A percentile compares a stretch with the other conserved stretches of the same genome.
These are phyloP conservation scores for Caenorhabditis sp. DNA, from an alignment of 2,888 invertebrate species.

Conservation along the genomic window DNA sequence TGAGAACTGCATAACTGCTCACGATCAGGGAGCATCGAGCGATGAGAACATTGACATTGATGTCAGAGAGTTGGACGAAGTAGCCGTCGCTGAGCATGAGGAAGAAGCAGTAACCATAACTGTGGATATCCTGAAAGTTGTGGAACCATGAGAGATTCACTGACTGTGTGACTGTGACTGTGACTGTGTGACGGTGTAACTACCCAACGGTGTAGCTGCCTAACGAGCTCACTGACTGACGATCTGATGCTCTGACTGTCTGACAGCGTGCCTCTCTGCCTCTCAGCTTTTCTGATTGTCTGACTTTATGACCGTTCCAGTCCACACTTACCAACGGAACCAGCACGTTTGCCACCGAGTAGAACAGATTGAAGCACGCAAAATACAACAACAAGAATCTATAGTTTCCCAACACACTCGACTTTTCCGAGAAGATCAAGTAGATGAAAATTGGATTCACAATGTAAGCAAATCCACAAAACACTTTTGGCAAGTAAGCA, in stretches of 20 bases:
- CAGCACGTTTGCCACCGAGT: not conserved
- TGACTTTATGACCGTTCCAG: too few species aligned
- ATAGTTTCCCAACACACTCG: slow-evolving; percentile 13
- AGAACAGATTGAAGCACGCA: slow-evolving; percentile 29
- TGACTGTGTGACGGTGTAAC: too few species aligned
- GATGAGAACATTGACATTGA: not conserved
- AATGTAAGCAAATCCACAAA: not conserved
- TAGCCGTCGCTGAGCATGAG: slow-evolving; percentile 9
- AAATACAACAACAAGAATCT: slow-evolving; percentile 20
- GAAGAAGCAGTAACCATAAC: slow-evolving; percentile 9
- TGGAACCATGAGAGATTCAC: too few species aligned
- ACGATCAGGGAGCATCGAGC: not conserved
- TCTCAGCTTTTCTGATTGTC: too few species aligned
- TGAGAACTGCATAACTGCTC: not conserved
- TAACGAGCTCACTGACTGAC: too few species aligned
- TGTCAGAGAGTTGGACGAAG: slow-evolving; percentile 4
- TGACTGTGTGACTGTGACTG: too few species aligned
- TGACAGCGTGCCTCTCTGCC: too few species aligned
- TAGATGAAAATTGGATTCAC: slow-evolving; percentile 3
- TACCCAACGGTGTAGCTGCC: too few species aligned
- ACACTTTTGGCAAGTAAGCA: not conserved
- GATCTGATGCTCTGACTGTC: too few species aligned
- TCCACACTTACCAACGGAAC: slow-evolving; percentile 6
- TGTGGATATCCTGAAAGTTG: slow-evolving; percentile 11
- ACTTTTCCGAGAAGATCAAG: not conserved